A percentile compares a stretch with the other conserved stretches of the same genome.
Evolutionary conservation across 2,797 vertebrate genomes (phyloP).

Genomic region (Poecilia wingei): DNA sequence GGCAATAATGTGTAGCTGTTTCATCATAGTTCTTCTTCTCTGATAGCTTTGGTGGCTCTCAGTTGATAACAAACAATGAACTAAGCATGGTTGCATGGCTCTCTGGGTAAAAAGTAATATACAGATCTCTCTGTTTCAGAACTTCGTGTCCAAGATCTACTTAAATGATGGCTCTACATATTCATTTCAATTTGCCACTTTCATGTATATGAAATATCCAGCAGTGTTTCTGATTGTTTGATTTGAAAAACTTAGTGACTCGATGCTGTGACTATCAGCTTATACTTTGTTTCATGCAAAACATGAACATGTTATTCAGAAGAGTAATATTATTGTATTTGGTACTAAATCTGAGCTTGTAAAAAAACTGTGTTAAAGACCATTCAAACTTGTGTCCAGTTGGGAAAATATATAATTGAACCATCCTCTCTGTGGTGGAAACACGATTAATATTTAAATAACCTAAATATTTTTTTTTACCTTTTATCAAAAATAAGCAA

Average conservation of each 20-base stretch:
- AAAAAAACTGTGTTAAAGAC: not conserved
- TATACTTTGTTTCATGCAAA: constrained; percentile 4
- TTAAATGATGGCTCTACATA: constrained; percentile 27
- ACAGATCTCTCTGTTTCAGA: constrained; percentile 7
- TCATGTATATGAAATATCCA: constrained; percentile 48
- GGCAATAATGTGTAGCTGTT: constrained; percentile 18
- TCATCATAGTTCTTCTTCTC: constrained; percentile 18
- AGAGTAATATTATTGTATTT: not conserved
- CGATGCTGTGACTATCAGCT: constrained; percentile 11
- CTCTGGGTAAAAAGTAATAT: constrained; percentile 18
- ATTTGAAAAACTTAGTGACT: constrained; percentile 1
- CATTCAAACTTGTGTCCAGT: not conserved
- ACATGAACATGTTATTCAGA: not conserved
- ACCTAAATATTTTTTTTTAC: not conserved
- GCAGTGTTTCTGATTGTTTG: constrained; percentile 33
- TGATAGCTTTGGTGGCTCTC: constrained; percentile 16
- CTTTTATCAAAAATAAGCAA: not conserved
- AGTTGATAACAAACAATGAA: constrained; percentile 20
- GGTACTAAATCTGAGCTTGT: not conserved
- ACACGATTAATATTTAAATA: not conserved
- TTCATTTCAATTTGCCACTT: constrained; percentile 26
- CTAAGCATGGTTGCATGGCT: constrained; percentile 3
- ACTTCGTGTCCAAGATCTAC: constrained; percentile 21
- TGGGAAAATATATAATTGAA: not conserved
- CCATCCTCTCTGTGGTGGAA: not conserved